Base-by-base conservation (phyloP, 1,140 invertebrate genomes). In the Hirudo medicinalis region DNA sequence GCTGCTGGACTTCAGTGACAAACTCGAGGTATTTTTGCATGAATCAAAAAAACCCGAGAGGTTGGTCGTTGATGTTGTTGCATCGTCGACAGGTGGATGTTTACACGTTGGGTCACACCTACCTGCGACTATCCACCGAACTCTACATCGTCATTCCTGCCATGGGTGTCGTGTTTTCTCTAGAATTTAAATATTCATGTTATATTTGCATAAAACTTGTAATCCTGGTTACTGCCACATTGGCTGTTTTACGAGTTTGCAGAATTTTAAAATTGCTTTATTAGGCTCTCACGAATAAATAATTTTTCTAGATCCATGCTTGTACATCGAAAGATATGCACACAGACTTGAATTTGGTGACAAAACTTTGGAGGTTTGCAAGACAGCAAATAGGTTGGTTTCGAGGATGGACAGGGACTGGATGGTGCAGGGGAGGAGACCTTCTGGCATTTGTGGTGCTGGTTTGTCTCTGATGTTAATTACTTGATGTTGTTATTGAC, bases 371-470 rank as follows among this genome's bases (percentile, higher is more conserved):
- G 89, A 94, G 78, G 94, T 99, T 4, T 90, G 90, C n/a, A 92
- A 89, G 85, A 97, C 95, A 2, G 95, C 95, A 0, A 83, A 93
- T 53, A 84, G 95, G 72, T 84, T 99, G 55, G 91, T 99, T 11
- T 90, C 94, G 80, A 84, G 96, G 78, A 99, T 99, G 96, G 98
- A 97, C 81, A 87, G 90, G 77, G 96, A 99, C 83, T 97, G 91
- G 83, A 91, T 99, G 80, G 91, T 96, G 78, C 93, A 90, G 5
- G 96, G 96, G 27, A 85, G 96, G 71, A 84, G 94, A 78, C 95
- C 96, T 19, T 96, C 94, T 0, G 96, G 94, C 40, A 84, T 98
- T 40, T 97, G 94, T 84, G 94, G 94, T 20, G 94, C 94, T 80
- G 91, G 91, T 92, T 81, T 63, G 20, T 40, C 20, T 40, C 20